Evolutionary conservation across 1,140 invertebrate genomes (phyloP), one percentile per base, ranked within the genome.

Genomic region (Ditylenchus dipsaci): DNA sequence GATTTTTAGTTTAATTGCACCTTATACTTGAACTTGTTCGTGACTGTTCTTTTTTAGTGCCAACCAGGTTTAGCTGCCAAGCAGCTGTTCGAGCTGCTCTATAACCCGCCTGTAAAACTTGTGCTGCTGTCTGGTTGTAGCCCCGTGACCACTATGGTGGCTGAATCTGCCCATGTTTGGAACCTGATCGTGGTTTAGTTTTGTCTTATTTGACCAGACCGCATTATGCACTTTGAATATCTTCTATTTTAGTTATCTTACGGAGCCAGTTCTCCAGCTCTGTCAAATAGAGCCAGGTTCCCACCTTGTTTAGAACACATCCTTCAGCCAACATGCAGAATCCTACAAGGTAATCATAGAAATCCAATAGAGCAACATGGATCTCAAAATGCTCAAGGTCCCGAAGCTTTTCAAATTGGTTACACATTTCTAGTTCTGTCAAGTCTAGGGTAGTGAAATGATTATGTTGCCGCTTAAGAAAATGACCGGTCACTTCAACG

Each of bases 91-190:
- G 94, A 98, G 86, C 87, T 98, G 58, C 87, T 99, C 53, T 99
- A 98, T 87, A 93, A 93, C 82, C 88, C 89, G 63, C 95, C 95
- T 23, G 90, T 91, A 76, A 98, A 98, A 86, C 86, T 98, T 72
- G 92, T 98, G 87, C 85, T 98, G 60, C 85, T 99, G 29, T 81
- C 85, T 0, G 96, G 95, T 59, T 98, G 95, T 84, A 95, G 92
- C 74, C 96, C 94, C 1, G 95, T 98, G n/a, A 97, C 95, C 78
- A 98, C 95, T 9, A 96, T 95, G 53, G 93, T 99, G 0, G 95
- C 95, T 0, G 95, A 98, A 86, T 93, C 95, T 33, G 95, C 95
- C 29, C 96, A 95, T 86, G 97, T 97, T 91, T 99, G 95, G 95
- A 98, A 99, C 86, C 87, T 99, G 47, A 90, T 98, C 80, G 95